Base-by-base conservation (phyloP, 2,888 invertebrate genomes). In the Dolichopus griseipennis region DNA sequence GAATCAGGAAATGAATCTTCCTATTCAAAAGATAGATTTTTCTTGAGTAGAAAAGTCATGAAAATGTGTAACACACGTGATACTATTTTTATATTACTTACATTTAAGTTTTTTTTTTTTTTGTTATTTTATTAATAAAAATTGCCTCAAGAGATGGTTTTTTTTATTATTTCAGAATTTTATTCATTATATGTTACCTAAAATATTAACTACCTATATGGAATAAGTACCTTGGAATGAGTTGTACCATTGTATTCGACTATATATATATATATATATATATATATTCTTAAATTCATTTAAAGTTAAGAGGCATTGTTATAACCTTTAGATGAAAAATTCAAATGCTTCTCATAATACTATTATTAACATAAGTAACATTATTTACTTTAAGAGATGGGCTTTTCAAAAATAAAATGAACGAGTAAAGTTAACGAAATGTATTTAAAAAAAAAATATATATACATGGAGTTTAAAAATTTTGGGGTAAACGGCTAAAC, bases 311-410 rank as follows among this genome's bases (percentile, higher is more conserved):
- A 52, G 41, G 52, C 6, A 52, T 12, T 6, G 18, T 52, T 52
- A 52, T 52, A 52, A 12, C 52, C 15, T 52, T 52, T 1, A 52
- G n/a, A 15, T 52, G n/a, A 18, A 52, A 43, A n/a, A 27, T 27
- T 27, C 27, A 27, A 27, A 27, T 27, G 52, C 1, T 52, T 52
- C 52, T 52, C 41, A 52, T 52, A 52, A 52, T 52, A 18, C 52
- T 52, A 52, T 52, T 52, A 52, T 52, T 52, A 52, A 52, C 52
- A 52, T 52, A 52, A 52, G 52, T 52, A 52, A 52, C 52, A 52
- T 52, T 52, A 15, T 52, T 52, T 52, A 52, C 15, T 52, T n/a
- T n/a, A 52, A 52, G 52, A 52, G 52, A 52, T 52, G 52, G n/a
- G 52, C 52, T n/a, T 52, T n/a, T 52, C 27, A 27, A 27, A n/a